These are phyloP conservation scores for Abramis brama DNA, from an alignment of 2,113 vertebrate genomes.

Conservation along the genomic window DNA sequence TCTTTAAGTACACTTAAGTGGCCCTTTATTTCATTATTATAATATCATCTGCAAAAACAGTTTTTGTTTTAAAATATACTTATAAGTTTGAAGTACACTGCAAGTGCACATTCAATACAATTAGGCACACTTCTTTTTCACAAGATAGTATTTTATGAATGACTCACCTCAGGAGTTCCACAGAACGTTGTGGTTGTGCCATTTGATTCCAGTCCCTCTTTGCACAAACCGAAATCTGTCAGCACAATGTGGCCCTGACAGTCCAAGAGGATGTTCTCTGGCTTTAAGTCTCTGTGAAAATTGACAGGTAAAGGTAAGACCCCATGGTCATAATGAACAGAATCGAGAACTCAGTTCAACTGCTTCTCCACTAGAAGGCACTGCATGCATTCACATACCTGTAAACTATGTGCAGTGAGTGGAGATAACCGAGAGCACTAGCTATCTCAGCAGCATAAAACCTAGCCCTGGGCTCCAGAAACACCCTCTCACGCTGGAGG, in stretches of 20 bases:
- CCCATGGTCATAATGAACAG: neutral
- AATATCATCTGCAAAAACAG: no score
- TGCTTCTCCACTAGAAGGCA: constrained; percentile 61
- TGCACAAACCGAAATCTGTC: constrained; percentile 83
- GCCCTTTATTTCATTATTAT: no score
- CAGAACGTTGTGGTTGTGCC: constrained; percentile 80
- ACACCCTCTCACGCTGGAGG: constrained; percentile 81
- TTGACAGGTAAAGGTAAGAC: neutral
- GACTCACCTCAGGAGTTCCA: constrained; percentile 79
- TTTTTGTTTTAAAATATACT: no score
- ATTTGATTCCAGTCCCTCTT: constrained; percentile 76
- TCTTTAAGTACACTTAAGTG: no score
- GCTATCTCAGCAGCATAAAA: constrained; percentile 83
- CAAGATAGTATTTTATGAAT: neutral
- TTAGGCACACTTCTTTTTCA: neutral
- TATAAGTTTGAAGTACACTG: neutral
- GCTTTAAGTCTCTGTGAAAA: constrained; percentile 78
- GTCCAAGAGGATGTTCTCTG: constrained; percentile 82
- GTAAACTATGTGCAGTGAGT: constrained; percentile 82
- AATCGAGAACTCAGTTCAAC: neutral
- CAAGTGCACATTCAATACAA: neutral
- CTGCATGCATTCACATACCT: constrained; percentile 65
- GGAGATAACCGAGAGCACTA: constrained; percentile 82
- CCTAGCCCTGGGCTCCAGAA: constrained; percentile 79
- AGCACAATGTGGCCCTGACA: constrained; percentile 81